Evolutionary conservation across 2,113 vertebrate genomes (phyloP).

Genomic region (Potamarius usumacintae): DNA sequence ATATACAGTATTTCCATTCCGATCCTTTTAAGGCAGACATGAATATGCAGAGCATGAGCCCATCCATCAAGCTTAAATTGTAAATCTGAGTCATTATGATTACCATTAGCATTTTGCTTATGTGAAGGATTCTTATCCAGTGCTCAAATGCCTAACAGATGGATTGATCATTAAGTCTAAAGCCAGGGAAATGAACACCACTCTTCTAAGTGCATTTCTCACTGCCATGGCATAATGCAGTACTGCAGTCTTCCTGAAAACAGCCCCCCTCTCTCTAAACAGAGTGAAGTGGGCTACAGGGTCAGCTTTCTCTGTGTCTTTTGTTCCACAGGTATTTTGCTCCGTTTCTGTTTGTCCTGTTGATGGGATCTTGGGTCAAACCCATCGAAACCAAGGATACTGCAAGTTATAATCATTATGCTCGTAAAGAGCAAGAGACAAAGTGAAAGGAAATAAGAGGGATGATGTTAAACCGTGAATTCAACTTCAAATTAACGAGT

Average conservation of each 20-base stretch:
- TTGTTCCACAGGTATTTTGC: slow-evolving; percentile 66
- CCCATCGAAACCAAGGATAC: slow-evolving; percentile 56
- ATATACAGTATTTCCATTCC: background rate
- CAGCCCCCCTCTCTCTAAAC: slow-evolving; percentile 55
- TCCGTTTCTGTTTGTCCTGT: slow-evolving; percentile 54
- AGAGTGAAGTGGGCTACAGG: slow-evolving; percentile 70
- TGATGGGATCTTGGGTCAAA: slow-evolving; percentile 67
- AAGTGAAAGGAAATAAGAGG: slow-evolving; percentile 35
- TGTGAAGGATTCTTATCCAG: background rate
- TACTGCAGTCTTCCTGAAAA: slow-evolving; percentile 28
- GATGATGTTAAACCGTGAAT: background rate
- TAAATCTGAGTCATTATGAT: background rate
- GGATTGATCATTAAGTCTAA: slow-evolving; percentile 26
- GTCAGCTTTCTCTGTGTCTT: slow-evolving; percentile 58
- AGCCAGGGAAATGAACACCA: background rate
- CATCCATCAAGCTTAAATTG: background rate
- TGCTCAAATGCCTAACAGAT: background rate
- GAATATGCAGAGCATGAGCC: background rate
- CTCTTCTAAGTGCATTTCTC: background rate
- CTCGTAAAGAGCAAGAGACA: background rate
- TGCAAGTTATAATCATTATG: background rate
- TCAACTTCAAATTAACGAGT: background rate
- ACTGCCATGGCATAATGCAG: background rate
- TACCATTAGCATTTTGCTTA: background rate
- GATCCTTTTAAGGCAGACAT: slow-evolving; percentile 5